Conservation (phyloP, 2,888 invertebrate species). For the Eueremaeus valkanovi region DNA sequence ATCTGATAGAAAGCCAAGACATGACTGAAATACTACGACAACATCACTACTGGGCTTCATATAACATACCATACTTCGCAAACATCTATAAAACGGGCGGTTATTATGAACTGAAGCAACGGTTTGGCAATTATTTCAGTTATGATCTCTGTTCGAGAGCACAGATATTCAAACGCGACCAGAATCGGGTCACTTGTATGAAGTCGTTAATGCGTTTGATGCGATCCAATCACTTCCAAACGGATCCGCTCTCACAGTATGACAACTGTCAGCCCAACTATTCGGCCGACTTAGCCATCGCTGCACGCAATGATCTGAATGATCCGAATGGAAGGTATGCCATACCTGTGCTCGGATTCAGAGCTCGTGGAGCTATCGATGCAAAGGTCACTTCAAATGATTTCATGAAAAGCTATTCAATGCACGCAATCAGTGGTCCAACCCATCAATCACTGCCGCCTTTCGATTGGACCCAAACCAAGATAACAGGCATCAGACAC, state of each 20-base stretch:
- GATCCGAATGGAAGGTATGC: constrained; percentile 63
- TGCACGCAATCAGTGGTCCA: constrained; percentile 60
- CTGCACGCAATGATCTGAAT: constrained; percentile 68
- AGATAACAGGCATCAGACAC: constrained; percentile 58
- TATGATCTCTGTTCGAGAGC: constrained; percentile 62
- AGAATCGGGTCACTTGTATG: constrained; percentile 59
- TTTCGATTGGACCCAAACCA: constrained; percentile 71
- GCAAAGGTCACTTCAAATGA: constrained; percentile 58
- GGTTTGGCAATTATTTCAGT: constrained; percentile 61
- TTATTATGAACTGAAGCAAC: constrained; percentile 57
- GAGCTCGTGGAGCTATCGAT: constrained; percentile 67
- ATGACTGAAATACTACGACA: constrained; percentile 57
- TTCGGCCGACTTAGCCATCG: constrained; percentile 67
- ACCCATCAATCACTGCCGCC: constrained; percentile 63
- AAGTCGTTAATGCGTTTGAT: constrained; percentile 60
- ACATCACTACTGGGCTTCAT: constrained; percentile 68
- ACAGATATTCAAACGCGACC: constrained; percentile 61
- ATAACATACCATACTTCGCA: constrained; percentile 65
- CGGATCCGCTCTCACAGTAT: constrained; percentile 65
- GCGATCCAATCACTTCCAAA: constrained; percentile 66
- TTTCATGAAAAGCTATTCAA: constrained; percentile 54
- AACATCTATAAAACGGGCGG: constrained; percentile 64
- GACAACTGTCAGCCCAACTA: constrained; percentile 63
- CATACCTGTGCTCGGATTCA: constrained; percentile 63
- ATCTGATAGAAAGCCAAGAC: no score